Evolutionary conservation across 2,888 invertebrate species (phyloP).

Genomic region (Octodonta nipae): DNA sequence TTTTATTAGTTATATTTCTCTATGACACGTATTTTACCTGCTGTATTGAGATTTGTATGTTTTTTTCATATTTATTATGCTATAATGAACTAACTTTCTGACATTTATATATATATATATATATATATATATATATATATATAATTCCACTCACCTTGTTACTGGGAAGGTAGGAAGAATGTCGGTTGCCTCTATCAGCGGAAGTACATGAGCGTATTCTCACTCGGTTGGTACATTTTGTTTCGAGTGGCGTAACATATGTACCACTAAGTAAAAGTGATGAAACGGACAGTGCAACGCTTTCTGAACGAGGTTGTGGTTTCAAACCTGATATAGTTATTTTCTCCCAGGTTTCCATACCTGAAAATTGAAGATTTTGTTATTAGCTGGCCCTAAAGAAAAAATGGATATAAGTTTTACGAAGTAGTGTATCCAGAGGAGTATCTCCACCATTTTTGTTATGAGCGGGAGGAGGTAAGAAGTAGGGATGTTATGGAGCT

Average conservation of each 20-base stretch:
- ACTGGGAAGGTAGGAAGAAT: conserved; percentile 35
- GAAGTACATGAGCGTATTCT: conserved; percentile 30
- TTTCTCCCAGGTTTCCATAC: conserved; percentile 63
- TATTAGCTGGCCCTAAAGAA: not conserved
- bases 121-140: too few species aligned
- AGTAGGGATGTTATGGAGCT: too few species aligned
- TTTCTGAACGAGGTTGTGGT: conserved; percentile 57
- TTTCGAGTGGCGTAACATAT: conserved; percentile 19
- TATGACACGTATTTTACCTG: too few species aligned
- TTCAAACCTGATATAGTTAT: conserved; percentile 46
- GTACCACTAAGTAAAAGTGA: conserved; percentile 37
- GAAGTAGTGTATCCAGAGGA: too few species aligned
- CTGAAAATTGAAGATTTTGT: conserved; percentile 32
- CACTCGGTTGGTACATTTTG: conserved; percentile 23
- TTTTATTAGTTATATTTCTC: too few species aligned
- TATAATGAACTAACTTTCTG: too few species aligned
- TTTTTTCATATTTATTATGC: too few species aligned
- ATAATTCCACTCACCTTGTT: conserved; percentile 25
- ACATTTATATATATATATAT: too few species aligned
- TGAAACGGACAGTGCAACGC: conserved; percentile 51
- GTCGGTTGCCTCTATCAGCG: conserved; percentile 31
- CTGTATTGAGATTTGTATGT: too few species aligned
- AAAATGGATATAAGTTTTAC: too few species aligned
- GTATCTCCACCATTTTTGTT: too few species aligned
- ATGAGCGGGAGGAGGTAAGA: too few species aligned